These are phyloP conservation scores for Karalla daura DNA, from an alignment of 2,797 vertebrate genomes.

Conservation along the genomic window DNA sequence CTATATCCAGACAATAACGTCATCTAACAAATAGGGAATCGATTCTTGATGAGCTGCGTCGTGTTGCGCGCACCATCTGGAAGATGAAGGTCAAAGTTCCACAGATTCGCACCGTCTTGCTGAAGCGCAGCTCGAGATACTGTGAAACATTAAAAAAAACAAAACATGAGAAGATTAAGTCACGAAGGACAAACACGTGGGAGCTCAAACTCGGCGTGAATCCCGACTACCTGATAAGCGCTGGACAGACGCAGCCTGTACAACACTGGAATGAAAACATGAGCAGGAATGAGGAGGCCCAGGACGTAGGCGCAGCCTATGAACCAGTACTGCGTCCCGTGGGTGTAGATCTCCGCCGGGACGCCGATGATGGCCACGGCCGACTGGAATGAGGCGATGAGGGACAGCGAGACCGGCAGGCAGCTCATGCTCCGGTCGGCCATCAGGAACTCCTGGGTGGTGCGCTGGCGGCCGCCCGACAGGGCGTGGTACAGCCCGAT, in stretches of 20 bases:
- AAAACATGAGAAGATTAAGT: background rate
- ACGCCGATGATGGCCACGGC: constrained; percentile 94
- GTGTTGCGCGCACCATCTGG: constrained; percentile 88
- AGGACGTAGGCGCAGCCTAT: constrained; percentile 92
- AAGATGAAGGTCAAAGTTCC: constrained; percentile 97
- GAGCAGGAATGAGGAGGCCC: constrained; percentile 92
- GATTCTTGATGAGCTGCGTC: too few species aligned
- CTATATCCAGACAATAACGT: too few species aligned
- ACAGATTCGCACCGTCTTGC: constrained; percentile 88
- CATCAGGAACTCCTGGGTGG: constrained; percentile 90
- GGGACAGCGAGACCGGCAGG: constrained; percentile 90
- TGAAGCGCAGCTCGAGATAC: constrained; percentile 96
- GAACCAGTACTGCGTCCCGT: constrained; percentile 97
- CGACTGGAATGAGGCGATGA: constrained; percentile 96
- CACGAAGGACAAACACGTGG: background rate
- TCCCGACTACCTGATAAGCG: constrained; percentile 87
- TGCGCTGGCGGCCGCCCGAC: constrained; percentile 89
- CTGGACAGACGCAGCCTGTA: constrained; percentile 92
- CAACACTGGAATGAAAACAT: constrained; percentile 93
- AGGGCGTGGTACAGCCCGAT: constrained; percentile 94
- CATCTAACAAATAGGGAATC: too few species aligned
- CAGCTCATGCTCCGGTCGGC: constrained; percentile 92
- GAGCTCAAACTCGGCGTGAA: background rate
- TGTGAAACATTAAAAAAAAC: constrained; percentile 74
- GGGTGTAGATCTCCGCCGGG: constrained; percentile 89